Conservation (phyloP, 2,888 invertebrate genomes). For the Macrophya alboannulata region DNA sequence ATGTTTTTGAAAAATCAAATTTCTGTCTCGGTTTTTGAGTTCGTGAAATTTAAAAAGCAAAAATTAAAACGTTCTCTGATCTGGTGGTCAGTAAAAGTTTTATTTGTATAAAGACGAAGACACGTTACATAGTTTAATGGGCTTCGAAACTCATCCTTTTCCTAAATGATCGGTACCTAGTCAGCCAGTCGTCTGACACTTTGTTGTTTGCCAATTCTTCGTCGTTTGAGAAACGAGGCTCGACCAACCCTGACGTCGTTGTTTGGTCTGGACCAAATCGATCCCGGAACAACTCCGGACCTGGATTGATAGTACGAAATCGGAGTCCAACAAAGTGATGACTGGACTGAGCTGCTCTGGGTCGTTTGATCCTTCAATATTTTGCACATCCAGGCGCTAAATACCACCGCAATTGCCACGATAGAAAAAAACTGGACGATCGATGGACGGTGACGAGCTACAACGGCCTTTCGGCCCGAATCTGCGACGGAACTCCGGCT, state of each 20-base stretch:
- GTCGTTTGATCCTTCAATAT: not conserved
- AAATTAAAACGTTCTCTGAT: not conserved
- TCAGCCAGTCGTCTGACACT: not conserved
- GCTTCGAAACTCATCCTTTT: not conserved
- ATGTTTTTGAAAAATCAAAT: not conserved
- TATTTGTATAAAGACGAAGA: not conserved
- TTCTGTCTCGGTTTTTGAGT: not conserved
- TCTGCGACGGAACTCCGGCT: not conserved
- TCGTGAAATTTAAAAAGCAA: not conserved
- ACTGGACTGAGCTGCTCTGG: not conserved
- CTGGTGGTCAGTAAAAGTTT: not conserved
- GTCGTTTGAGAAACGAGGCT: slow-evolving; percentile 28
- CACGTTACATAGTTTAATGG: not conserved
- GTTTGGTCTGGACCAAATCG: not conserved
- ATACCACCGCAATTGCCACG: slow-evolving; percentile 12
- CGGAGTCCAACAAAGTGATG: slow-evolving; percentile 4
- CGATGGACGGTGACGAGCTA: not conserved
- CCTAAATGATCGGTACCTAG: not conserved
- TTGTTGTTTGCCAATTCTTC: not conserved
- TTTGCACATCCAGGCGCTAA: not conserved
- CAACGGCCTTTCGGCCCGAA: not conserved
- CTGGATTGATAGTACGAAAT: slow-evolving; percentile 24
- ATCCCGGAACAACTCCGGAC: not conserved
- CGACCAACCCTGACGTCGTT: not conserved
- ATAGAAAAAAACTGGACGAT: slow-evolving; percentile 18